Evolutionary conservation across 2,797 vertebrate species (phyloP).

Genomic region (Gobio occitaniae): DNA sequence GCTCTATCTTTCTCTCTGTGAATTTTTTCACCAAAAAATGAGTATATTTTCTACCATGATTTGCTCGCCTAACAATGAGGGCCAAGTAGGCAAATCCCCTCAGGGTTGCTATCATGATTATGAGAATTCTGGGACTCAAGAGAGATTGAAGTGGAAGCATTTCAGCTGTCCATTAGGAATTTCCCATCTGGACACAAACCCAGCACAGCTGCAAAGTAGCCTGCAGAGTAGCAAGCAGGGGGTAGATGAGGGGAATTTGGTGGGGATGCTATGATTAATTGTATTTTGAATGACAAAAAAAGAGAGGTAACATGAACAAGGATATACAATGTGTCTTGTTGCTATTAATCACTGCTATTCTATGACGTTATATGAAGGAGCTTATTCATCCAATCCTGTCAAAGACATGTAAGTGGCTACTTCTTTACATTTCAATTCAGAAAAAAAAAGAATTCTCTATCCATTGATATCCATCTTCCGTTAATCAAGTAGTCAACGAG

Average conservation of each 20-base stretch:
- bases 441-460: not conserved
- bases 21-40: slow-evolving; percentile 26
- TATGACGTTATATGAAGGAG: not conserved
- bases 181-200: slow-evolving; percentile 43
- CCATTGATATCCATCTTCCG: not conserved
- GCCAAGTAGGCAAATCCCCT: slow-evolving; percentile 31
- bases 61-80: not conserved
- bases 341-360: slow-evolving; percentile 4
- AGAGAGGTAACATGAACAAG: slow-evolving; percentile 25
- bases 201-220: slow-evolving; percentile 38
- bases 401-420: not conserved
- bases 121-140: slow-evolving; percentile 38
- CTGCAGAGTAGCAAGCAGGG: slow-evolving; percentile 6
- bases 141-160: slow-evolving; percentile 38
- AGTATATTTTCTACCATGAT: slow-evolving; percentile 17
- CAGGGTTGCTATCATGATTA: slow-evolving; percentile 41
- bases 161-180: slow-evolving; percentile 49
- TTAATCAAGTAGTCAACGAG: not conserved
- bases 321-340: not conserved
- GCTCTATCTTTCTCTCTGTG: not conserved
- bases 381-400: not conserved
- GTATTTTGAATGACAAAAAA: slow-evolving; percentile 22
- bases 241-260: slow-evolving; percentile 51
- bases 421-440: not conserved
- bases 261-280: slow-evolving; percentile 26